Conservation (phyloP, 1,140 invertebrate genomes). For the Sweltsa coloradensis region DNA sequence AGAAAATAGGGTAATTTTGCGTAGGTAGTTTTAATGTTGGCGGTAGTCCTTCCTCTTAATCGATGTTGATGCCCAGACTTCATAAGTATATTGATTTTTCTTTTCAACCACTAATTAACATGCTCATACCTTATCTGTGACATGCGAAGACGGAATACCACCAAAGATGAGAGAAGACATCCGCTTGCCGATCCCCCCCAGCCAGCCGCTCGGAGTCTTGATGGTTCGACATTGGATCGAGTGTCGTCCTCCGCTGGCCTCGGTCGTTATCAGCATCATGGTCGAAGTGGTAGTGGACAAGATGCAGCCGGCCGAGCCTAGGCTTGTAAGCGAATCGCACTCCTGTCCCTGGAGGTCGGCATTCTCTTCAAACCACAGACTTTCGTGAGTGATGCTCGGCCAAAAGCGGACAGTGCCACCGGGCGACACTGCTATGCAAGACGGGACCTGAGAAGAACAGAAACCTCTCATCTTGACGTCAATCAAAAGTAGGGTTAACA, state of each 20-base stretch:
- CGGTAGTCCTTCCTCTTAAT: too few species aligned
- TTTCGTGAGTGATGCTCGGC: constrained; percentile 79
- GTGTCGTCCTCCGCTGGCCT: constrained; percentile 44
- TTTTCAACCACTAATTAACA: too few species aligned
- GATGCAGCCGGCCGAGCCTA: constrained; percentile 62
- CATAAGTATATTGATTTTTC: too few species aligned
- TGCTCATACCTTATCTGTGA: constrained; percentile 67
- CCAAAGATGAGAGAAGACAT: constrained; percentile 84
- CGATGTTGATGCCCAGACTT: too few species aligned
- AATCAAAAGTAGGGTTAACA: too few species aligned
- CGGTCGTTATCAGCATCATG: constrained; percentile 60
- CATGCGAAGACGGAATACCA: constrained; percentile 33
- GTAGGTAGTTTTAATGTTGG: too few species aligned
- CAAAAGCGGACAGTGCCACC: constrained; percentile 87
- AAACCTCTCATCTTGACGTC: too few species aligned
- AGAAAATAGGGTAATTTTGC: too few species aligned
- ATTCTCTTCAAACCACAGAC: constrained; percentile 68
- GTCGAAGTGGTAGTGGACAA: constrained; percentile 86
- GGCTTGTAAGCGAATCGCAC: constrained; percentile 61
- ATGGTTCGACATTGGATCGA: constrained; percentile 56
- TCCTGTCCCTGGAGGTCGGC: constrained; percentile 60
- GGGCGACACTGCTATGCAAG: constrained; percentile 84
- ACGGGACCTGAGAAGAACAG: constrained; percentile 46
- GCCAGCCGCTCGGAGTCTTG: constrained; percentile 66
- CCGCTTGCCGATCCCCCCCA: constrained; percentile 72